These are phyloP conservation scores for Episyrphus balteatus DNA, from an alignment of 1,140 invertebrate species.

Conservation along the genomic window DNA sequence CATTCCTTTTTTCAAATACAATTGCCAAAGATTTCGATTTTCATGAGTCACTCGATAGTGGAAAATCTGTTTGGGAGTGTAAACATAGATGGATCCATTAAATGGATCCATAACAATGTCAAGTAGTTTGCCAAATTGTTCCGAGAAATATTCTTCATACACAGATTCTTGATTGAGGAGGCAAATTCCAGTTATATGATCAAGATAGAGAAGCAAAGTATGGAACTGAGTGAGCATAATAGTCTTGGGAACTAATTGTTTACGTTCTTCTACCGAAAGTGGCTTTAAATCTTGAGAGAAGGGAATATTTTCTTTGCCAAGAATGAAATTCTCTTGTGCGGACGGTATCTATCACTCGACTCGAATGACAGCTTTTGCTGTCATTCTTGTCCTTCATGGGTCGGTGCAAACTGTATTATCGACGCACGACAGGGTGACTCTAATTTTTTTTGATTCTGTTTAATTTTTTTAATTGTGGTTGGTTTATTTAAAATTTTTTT, in stretches of 20 bases:
- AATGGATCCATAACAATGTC: conserved; percentile 72
- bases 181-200: conserved; percentile 75
- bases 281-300: conserved; percentile 6
- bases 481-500: no score
- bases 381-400: no score
- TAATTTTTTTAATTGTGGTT: no score
- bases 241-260: no score
- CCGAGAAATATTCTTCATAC: conserved; percentile 72
- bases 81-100: conserved; percentile 76
- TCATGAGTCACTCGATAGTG: conserved; percentile 78
- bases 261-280: conserved; percentile 23
- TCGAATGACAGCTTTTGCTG: conserved; percentile 40
- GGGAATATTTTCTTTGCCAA: no score
- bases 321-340: no score
- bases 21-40: conserved; percentile 79
- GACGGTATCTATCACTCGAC: conserved; percentile 5
- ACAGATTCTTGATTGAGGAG: conserved; percentile 77
- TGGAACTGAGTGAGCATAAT: conserved; percentile 86
- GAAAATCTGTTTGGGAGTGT: conserved; percentile 72
- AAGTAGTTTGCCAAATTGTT: conserved; percentile 69
- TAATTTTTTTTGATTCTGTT: no score
- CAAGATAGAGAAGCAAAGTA: conserved; percentile 68
- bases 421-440: no score
- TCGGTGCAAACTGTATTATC: no score
- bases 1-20: conserved; percentile 76